A percentile compares a stretch with the other conserved stretches of the same genome.
Evolutionary conservation across 1,140 invertebrate genomes (phyloP).

Genomic region (Drosophila tani): DNA sequence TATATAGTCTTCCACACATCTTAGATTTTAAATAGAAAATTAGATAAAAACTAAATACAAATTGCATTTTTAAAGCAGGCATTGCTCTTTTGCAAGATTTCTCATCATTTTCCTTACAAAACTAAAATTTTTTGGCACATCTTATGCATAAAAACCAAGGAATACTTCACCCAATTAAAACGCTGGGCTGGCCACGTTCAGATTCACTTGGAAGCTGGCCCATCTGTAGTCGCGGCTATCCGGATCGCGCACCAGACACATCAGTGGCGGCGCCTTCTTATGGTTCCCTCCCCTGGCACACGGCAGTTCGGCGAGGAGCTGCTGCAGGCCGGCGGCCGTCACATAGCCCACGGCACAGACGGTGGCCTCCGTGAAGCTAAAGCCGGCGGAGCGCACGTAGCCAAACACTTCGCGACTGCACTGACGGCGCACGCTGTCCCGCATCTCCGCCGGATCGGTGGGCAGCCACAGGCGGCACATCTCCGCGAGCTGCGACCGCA

Average conservation of each 20-base stretch:
- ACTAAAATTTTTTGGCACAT: not conserved
- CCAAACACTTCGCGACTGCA: conserved; percentile 90
- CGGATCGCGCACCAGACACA: conserved; percentile 85
- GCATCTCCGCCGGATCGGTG: conserved; percentile 72
- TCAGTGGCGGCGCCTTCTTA: conserved; percentile 40
- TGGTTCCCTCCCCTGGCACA: not conserved
- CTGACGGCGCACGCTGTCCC: conserved; percentile 86
- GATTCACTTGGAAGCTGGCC: conserved; percentile 84
- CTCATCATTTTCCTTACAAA: not conserved
- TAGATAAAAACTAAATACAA: not conserved
- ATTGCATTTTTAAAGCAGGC: no score
- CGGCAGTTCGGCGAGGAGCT: conserved; percentile 17
- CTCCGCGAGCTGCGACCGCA: conserved; percentile 86
- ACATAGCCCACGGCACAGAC: conserved; percentile 90
- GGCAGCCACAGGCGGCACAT: conserved; percentile 91
- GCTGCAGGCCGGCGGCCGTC: conserved; percentile 86
- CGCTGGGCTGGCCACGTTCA: conserved; percentile 39
- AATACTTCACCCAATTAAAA: not conserved
- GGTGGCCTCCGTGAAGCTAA: conserved; percentile 88
- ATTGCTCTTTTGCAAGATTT: no score
- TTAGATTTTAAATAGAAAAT: not conserved
- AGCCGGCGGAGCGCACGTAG: conserved; percentile 89
- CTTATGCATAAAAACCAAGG: not conserved
- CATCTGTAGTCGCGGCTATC: conserved; percentile 86
- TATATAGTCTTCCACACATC: not conserved